These are phyloP conservation scores for Chloromyia formosa DNA, from an alignment of 2,888 invertebrate genomes.

Conservation along the genomic window DNA sequence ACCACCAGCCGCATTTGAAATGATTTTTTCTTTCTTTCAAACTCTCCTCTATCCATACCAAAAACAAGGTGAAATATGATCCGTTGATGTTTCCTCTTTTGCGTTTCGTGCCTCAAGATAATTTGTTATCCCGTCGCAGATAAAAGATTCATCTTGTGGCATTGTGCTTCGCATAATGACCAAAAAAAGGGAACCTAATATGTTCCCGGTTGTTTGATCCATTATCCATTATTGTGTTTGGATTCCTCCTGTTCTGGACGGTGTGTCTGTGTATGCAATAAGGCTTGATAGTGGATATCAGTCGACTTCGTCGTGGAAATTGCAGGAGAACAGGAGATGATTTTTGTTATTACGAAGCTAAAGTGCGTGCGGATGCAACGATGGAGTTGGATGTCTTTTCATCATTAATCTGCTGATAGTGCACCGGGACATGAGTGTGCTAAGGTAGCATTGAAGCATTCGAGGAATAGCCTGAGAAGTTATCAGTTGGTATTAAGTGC, in stretches of 20 bases:
- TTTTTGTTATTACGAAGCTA: not conserved
- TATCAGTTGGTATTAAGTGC: slow-evolving; percentile 45
- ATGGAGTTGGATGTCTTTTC: not conserved
- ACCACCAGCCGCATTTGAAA: no score
- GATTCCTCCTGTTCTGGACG: no score
- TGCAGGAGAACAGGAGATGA: slow-evolving; percentile 1
- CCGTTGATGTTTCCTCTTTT: slow-evolving; percentile 46
- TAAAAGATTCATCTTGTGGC: slow-evolving; percentile 46
- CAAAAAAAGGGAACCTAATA: slow-evolving; percentile 36
- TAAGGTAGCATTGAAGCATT: no score
- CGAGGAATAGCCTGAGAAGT: slow-evolving; percentile 26
- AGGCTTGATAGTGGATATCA: slow-evolving; percentile 15
- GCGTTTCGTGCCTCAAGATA: slow-evolving; percentile 49
- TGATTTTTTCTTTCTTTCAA: no score
- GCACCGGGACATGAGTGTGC: not conserved
- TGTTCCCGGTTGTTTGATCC: slow-evolving; percentile 18
- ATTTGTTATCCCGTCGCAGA: slow-evolving; percentile 48
- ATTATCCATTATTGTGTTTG: slow-evolving; percentile 34
- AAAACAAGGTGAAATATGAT: slow-evolving; percentile 49
- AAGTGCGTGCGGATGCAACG: no score
- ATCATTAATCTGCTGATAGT: not conserved
- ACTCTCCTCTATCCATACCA: not conserved
- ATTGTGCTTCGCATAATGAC: slow-evolving; percentile 42
- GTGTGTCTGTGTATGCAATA: not conserved
- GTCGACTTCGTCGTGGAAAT: not conserved